phyloP scores from a whole-genome alignment of 2,888 invertebrate species.

The Julus scanicus region DNA sequence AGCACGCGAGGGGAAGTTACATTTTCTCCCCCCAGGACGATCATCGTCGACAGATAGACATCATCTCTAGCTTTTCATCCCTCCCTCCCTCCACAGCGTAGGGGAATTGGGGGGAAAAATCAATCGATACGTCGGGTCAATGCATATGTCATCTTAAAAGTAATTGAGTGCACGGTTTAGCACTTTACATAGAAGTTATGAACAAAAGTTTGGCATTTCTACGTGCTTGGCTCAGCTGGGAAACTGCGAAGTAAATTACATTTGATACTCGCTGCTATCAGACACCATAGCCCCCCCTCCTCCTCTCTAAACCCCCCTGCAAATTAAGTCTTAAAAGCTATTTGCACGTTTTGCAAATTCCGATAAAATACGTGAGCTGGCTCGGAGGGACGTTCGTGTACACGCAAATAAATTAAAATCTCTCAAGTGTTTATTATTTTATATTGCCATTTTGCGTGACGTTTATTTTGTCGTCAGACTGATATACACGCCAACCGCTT shows the following conservation, averaged over 20 bases:
- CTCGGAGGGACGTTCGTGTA: not conserved
- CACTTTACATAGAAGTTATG: constrained; percentile 45
- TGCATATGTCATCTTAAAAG: constrained; percentile 48
- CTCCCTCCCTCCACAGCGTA: not conserved
- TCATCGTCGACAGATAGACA: constrained; percentile 43
- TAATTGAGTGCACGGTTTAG: constrained; percentile 47
- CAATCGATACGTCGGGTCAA: constrained; percentile 50
- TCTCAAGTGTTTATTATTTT: constrained; percentile 26
- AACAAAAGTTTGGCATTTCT: constrained; percentile 47
- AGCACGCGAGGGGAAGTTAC: constrained; percentile 23
- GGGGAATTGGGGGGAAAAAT: not conserved
- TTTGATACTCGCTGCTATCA: not conserved
- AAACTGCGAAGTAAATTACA: not conserved
- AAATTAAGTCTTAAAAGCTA: constrained; percentile 44
- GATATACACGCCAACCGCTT: not conserved
- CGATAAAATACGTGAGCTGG: not conserved
- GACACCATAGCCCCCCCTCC: not conserved
- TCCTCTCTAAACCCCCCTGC: not conserved
- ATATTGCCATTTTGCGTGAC: not conserved
- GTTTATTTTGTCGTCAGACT: not conserved
- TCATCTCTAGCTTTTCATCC: constrained; percentile 31
- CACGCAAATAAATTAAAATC: constrained; percentile 44
- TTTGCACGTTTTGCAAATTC: constrained; percentile 40
- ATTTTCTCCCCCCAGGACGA: constrained; percentile 37
- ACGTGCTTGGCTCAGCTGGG: constrained; percentile 14